phyloP scores from a whole-genome alignment of 2,888 invertebrate species.

The Norana najaformis region DNA sequence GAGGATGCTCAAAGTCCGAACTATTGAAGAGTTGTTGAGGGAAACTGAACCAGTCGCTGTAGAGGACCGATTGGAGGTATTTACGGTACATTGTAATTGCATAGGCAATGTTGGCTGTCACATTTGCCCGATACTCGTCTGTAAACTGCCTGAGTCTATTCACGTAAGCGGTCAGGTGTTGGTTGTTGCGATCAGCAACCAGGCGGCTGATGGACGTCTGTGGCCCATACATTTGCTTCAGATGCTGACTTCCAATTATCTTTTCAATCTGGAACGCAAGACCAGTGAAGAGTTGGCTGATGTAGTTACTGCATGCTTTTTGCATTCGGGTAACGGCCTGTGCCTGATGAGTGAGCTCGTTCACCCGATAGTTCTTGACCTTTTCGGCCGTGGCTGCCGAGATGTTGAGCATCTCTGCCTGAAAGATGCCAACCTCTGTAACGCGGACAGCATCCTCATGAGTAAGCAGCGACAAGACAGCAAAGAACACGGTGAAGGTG shows the following conservation, averaged over 20 bases:
- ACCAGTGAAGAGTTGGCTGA: conserved; percentile 42
- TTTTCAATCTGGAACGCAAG: conserved; percentile 42
- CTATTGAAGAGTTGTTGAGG: conserved; percentile 46
- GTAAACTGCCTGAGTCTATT: conserved; percentile 33
- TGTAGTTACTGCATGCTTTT: conserved; percentile 44
- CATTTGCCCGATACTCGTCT: conserved; percentile 23
- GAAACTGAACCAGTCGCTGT: conserved; percentile 56
- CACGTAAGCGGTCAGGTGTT: conserved; percentile 33
- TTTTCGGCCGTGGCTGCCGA: background rate
- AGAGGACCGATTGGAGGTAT: conserved; percentile 50
- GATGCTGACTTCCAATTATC: conserved; percentile 40
- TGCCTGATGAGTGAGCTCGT: conserved; percentile 41
- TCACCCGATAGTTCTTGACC: conserved; percentile 20
- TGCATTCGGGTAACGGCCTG: conserved; percentile 43
- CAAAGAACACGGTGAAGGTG: conserved; percentile 44
- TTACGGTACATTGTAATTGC: conserved; percentile 45
- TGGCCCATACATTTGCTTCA: conserved; percentile 36
- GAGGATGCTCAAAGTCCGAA: conserved; percentile 19
- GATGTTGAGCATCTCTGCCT: conserved; percentile 19
- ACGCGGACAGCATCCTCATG: conserved; percentile 31
- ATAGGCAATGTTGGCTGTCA: conserved; percentile 34
- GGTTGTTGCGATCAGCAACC: background rate
- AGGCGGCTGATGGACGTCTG: conserved; percentile 39
- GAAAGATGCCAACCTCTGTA: background rate
- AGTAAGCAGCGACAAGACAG: conserved; percentile 47